A percentile compares a stretch with the other conserved stretches of the same genome.
Evolutionary conservation across 2,888 invertebrate species (phyloP).

Genomic region (Tachina lurida): DNA sequence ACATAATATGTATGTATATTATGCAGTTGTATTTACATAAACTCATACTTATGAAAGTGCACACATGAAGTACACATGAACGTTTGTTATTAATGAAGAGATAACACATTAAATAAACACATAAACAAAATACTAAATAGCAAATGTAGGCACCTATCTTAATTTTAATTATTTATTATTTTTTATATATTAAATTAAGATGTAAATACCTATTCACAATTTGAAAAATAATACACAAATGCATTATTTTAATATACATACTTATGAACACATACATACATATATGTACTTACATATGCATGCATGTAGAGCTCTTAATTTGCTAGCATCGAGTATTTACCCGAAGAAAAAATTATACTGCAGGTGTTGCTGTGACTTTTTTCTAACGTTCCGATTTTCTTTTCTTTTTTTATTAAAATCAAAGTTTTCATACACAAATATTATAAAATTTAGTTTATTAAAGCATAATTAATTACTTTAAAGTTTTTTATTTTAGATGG

Average conservation of each 20-base stretch:
- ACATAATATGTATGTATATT: too few species aligned
- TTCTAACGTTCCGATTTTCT: not conserved
- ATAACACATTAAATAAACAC: slow-evolving; percentile 33
- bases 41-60: not conserved
- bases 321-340: slow-evolving; percentile 36
- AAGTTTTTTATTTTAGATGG: slow-evolving; percentile 21
- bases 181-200: slow-evolving; percentile 24
- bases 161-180: slow-evolving; percentile 23
- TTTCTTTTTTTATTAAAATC: slow-evolving; percentile 19
- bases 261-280: not conserved
- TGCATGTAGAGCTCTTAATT: slow-evolving; percentile 5
- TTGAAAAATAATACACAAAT: slow-evolving; percentile 19
- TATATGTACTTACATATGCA: not conserved
- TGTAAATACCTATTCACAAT: not conserved
- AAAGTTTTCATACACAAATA: slow-evolving; percentile 6
- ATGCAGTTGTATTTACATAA: not conserved
- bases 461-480: slow-evolving; percentile 1
- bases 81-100: slow-evolving; percentile 16
- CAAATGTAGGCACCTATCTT: slow-evolving; percentile 12
- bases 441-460: slow-evolving; percentile 36
- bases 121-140: slow-evolving; percentile 12
- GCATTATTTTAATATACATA: not conserved
- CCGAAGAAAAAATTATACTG: slow-evolving; percentile 25
- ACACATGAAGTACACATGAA: not conserved
- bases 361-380: slow-evolving; percentile 52